Conservation (phyloP, 2,113 vertebrate genomes). For the Aspiorhynchus laticeps region DNA sequence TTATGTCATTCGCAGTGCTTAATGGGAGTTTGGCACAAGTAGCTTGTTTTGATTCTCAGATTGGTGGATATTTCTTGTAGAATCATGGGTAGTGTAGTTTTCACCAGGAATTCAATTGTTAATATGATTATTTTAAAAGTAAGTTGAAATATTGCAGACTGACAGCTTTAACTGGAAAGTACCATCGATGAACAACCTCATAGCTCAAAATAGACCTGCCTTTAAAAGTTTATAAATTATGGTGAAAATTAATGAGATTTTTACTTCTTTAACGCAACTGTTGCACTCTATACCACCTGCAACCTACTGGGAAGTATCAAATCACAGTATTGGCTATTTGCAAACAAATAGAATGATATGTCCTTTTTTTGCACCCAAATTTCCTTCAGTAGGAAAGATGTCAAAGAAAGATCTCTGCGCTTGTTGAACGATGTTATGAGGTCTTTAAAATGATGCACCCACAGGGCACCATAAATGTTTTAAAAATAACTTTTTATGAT, state of each 20-base stretch:
- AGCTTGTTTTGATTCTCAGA: not conserved
- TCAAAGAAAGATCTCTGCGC: not conserved
- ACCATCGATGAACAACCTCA: not conserved
- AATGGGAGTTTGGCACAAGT: not conserved
- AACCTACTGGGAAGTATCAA: not conserved
- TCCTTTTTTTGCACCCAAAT: not conserved
- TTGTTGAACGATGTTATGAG: not conserved
- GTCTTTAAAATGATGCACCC: conserved; percentile 1
- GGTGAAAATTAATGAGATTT: not conserved
- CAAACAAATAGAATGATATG: not conserved
- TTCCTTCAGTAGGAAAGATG: not conserved
- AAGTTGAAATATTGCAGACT: not conserved
- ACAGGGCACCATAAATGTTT: conserved; percentile 2
- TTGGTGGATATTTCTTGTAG: not conserved
- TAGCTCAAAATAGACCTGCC: not conserved
- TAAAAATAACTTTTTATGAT: conserved; percentile 1
- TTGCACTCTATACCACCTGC: not conserved
- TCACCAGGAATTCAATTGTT: not conserved
- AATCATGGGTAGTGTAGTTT: not conserved
- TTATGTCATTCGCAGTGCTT: not conserved
- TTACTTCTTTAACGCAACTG: not conserved
- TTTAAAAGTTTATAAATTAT: not conserved
- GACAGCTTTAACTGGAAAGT: not conserved
- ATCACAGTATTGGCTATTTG: not conserved
- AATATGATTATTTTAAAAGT: not conserved